A percentile compares a stretch with the other conserved stretches of the same genome.
phyloP scores from a whole-genome alignment of 2,888 invertebrate genomes.

The Salticus scenicus region DNA sequence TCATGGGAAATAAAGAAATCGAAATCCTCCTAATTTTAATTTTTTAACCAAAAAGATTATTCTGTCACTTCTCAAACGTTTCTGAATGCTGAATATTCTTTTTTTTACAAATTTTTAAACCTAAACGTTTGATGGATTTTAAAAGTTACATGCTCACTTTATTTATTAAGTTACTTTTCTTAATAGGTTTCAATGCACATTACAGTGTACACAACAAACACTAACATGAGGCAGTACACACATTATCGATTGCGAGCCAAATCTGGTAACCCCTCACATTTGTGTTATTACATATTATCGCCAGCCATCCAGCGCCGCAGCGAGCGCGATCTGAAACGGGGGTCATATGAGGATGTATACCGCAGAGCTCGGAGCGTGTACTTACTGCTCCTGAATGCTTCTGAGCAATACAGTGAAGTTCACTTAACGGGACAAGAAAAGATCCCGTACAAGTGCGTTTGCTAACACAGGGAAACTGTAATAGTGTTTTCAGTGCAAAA shows the following conservation, averaged over 20 bases:
- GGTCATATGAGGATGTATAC: slow-evolving; percentile 56
- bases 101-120: no score
- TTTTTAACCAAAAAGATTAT: no score
- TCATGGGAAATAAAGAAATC: no score
- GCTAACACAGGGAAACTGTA: not conserved
- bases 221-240: no score
- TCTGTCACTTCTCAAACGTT: no score
- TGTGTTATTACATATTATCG: slow-evolving; percentile 13
- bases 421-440: not conserved
- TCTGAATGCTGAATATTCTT: no score
- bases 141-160: no score
- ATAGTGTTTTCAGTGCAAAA: not conserved
- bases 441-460: not conserved
- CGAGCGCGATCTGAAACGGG: slow-evolving; percentile 30
- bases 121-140: no score
- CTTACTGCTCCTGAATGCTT: slow-evolving; percentile 10
- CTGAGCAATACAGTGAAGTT: slow-evolving; percentile 10
- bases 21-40: no score
- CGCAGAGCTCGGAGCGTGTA: slow-evolving; percentile 28
- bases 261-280: not conserved
- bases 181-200: no score
- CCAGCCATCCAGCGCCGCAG: slow-evolving; percentile 42
- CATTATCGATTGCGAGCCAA: not conserved
- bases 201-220: no score
- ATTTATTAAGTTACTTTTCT: no score